Percentiles rank a stretch among this genome's conserved stretches.
phyloP scores from a whole-genome alignment of 2,888 invertebrate genomes.

The Diploptera punctata region DNA sequence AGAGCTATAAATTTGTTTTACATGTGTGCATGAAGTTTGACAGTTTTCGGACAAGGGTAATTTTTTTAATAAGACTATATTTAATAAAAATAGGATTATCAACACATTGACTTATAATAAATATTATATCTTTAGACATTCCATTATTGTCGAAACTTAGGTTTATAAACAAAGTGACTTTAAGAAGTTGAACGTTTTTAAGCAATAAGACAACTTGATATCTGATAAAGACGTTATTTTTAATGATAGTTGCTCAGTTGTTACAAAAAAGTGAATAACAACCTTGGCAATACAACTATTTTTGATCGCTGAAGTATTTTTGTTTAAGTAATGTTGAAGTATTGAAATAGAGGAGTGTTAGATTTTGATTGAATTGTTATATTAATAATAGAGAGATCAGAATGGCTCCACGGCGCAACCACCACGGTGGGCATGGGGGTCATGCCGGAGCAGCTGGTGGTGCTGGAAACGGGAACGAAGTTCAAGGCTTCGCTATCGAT shows the following conservation, averaged over 20 bases:
- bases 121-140: no score
- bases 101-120: no score
- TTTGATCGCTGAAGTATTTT: not conserved
- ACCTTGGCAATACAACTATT: not conserved
- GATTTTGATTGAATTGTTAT: not conserved
- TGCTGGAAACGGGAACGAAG: slow-evolving; percentile 36
- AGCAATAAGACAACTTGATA: not conserved
- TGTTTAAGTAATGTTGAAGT: not conserved
- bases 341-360: not conserved
- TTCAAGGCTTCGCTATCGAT: slow-evolving; percentile 43
- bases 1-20: no score
- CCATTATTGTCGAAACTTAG: no score
- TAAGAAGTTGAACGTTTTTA: not conserved
- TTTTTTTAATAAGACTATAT: no score
- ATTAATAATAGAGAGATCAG: no score
- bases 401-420: slow-evolving; percentile 47
- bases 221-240: not conserved
- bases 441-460: slow-evolving; percentile 43
- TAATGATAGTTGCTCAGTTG: slow-evolving; percentile 2
- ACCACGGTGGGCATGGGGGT: slow-evolving; percentile 49
- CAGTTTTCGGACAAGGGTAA: no score
- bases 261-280: not conserved
- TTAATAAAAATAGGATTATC: no score
- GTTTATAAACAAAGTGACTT: no score
- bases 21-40: no score